Conservation (phyloP, 2,888 invertebrate species). For the Metallyticus violacea region DNA sequence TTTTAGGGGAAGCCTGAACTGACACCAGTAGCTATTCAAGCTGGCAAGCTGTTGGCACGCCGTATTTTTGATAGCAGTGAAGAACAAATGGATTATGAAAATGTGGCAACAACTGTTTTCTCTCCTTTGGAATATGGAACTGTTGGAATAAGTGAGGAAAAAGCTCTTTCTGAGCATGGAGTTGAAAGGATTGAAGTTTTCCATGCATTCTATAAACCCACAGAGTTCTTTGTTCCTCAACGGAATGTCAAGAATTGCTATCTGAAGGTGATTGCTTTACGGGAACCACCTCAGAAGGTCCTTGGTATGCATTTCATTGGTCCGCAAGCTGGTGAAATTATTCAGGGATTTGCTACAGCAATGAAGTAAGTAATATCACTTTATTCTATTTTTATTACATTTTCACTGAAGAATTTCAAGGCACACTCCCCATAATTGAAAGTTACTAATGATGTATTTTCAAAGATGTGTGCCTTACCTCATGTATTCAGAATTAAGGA, state of each 20-base stretch:
- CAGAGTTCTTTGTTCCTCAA: slow-evolving; percentile 93
- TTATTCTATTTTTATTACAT: not conserved
- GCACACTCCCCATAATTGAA: too few species aligned
- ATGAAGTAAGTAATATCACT: slow-evolving; percentile 62
- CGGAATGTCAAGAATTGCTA: slow-evolving; percentile 86
- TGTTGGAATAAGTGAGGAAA: slow-evolving; percentile 90
- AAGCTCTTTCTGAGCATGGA: slow-evolving; percentile 64
- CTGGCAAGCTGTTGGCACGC: slow-evolving; percentile 80
- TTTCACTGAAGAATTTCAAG: too few species aligned
- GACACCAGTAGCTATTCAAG: slow-evolving; percentile 94
- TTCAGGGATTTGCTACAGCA: slow-evolving; percentile 90
- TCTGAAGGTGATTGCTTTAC: slow-evolving; percentile 75
- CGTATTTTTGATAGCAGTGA: slow-evolving; percentile 61
- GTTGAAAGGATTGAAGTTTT: slow-evolving; percentile 84
- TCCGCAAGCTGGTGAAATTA: slow-evolving; percentile 89
- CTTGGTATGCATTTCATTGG: slow-evolving; percentile 89
- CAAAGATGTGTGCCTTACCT: too few species aligned
- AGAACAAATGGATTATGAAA: slow-evolving; percentile 75
- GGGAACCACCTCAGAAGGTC: slow-evolving; percentile 67
- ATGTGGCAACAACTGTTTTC: slow-evolving; percentile 93
- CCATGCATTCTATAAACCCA: slow-evolving; percentile 91
- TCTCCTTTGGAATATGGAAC: slow-evolving; percentile 96
- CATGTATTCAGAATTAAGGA: too few species aligned
- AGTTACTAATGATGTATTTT: too few species aligned
- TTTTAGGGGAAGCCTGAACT: slow-evolving; percentile 74